phyloP scores from a whole-genome alignment of 2,888 invertebrate species.

The Mythimna impura region DNA sequence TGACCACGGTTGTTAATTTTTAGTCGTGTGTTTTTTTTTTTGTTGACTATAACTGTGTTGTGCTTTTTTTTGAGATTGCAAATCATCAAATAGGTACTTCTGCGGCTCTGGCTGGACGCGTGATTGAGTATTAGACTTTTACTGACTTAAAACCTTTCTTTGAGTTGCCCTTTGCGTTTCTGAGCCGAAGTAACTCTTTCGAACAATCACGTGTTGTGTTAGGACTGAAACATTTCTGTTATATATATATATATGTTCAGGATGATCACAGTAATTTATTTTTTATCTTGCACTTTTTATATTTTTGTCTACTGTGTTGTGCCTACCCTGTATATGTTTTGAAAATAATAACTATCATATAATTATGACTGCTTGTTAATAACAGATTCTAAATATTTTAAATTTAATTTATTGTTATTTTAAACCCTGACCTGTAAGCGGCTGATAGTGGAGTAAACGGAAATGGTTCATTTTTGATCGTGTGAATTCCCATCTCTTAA shows the following conservation, averaged over 20 bases:
- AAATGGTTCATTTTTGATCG: background rate
- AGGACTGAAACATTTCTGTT: background rate
- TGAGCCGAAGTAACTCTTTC: too few relatives aligned
- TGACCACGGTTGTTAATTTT: background rate
- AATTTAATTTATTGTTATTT: conserved; percentile 6
- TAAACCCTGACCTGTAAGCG: conserved; percentile 21
- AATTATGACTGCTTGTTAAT: too few relatives aligned
- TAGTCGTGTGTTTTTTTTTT: background rate
- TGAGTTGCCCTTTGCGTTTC: too few relatives aligned
- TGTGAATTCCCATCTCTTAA: conserved; percentile 26
- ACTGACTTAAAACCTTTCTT: too few relatives aligned
- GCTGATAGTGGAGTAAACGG: background rate
- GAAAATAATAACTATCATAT: too few relatives aligned
- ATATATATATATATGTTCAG: background rate
- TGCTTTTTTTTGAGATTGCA: too few relatives aligned
- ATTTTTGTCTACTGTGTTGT: background rate
- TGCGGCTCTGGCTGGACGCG: too few relatives aligned
- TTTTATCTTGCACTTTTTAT: background rate
- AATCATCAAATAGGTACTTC: too few relatives aligned
- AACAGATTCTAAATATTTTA: too few relatives aligned
- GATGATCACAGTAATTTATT: background rate
- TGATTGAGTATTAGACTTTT: too few relatives aligned
- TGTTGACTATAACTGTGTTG: background rate
- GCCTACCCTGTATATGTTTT: background rate
- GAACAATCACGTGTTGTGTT: background rate